Conservation (phyloP, 2,113 vertebrate genomes). For the Salminus brasiliensis region DNA sequence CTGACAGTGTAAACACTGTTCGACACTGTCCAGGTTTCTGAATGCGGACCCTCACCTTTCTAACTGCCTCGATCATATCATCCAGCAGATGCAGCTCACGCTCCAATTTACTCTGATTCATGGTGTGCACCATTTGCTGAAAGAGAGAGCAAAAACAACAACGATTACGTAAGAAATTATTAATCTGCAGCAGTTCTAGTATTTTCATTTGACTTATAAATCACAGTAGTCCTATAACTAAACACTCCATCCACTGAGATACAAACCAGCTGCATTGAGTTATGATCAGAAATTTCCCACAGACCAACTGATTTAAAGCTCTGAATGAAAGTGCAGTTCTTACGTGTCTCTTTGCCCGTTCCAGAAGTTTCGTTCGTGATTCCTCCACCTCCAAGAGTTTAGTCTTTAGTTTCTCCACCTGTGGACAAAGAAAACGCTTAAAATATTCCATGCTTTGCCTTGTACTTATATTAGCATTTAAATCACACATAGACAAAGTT, state of each 20-base stretch:
- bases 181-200: background rate
- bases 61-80: slow-evolving; percentile 77
- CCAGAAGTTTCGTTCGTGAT: slow-evolving; percentile 66
- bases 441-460: too few species aligned
- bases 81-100: slow-evolving; percentile 82
- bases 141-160: slow-evolving; percentile 47
- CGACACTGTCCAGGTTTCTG: too few species aligned
- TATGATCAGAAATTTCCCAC: background rate
- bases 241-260: background rate
- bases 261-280: background rate
- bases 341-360: slow-evolving; percentile 77
- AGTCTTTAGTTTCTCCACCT: slow-evolving; percentile 75
- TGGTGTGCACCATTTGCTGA: slow-evolving; percentile 81
- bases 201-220: too few species aligned
- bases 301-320: background rate
- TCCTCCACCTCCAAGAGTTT: slow-evolving; percentile 68
- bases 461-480: too few species aligned
- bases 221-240: too few species aligned
- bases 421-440: background rate
- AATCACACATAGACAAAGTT: too few species aligned
- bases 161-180: background rate
- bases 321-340: slow-evolving; percentile 35
- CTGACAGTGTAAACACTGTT: too few species aligned
- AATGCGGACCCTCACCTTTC: slow-evolving; percentile 73
- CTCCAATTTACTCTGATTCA: slow-evolving; percentile 81